A percentile compares a stretch with the other conserved stretches of the same genome.
phyloP scores from a whole-genome alignment of 2,113 vertebrate genomes.

The Hylia prasina region DNA sequence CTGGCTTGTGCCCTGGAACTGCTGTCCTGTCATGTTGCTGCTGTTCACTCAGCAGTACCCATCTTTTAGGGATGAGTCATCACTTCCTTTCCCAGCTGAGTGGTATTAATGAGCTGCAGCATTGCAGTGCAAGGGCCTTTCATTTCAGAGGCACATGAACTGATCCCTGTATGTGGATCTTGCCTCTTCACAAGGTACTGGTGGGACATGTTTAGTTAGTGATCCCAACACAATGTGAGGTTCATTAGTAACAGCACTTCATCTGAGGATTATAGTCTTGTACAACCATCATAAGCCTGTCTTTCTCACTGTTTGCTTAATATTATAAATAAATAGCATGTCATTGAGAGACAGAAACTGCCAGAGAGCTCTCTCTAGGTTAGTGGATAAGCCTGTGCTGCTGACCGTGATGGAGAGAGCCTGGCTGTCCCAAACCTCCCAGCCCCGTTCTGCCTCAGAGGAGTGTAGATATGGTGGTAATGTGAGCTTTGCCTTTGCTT shows the following conservation, averaged over 20 bases:
- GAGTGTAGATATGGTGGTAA: background rate
- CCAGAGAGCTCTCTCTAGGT: background rate
- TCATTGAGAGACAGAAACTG: background rate
- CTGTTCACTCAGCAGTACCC: background rate
- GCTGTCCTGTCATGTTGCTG: background rate
- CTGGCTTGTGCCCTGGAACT: background rate
- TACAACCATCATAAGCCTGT: background rate
- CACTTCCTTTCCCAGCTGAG: background rate
- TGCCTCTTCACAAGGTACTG: background rate
- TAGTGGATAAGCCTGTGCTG: background rate
- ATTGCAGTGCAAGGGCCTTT: background rate
- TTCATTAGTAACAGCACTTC: background rate
- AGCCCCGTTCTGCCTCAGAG: rapidly evolving
- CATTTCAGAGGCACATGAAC: background rate
- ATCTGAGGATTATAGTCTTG: background rate
- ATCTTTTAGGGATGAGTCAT: background rate
- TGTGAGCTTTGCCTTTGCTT: background rate
- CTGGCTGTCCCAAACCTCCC: background rate
- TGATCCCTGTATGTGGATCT: background rate
- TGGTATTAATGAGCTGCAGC: background rate
- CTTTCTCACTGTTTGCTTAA: background rate
- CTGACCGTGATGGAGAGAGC: background rate
- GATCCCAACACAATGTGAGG: background rate
- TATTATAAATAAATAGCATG: background rate
- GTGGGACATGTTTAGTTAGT: background rate